Evolutionary conservation across 2,888 invertebrate genomes (phyloP), one percentile per base, ranked within the genome.

Genomic region (Ormyrus thymus): DNA sequence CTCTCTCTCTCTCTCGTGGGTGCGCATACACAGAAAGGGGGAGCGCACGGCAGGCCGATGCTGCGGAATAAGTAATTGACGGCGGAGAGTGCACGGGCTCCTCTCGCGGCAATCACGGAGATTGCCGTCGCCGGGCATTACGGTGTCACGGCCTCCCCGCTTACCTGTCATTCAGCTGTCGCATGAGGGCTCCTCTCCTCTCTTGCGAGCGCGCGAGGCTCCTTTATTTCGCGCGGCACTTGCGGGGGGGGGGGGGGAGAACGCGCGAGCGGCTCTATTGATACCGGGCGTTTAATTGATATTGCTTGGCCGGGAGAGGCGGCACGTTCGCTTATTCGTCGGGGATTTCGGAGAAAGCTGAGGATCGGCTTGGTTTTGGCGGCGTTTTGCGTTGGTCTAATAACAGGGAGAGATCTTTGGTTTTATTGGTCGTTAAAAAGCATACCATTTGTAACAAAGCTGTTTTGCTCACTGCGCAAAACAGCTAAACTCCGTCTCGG

Each of bases 161-260:
- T 83, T 83, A 85, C 85, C 86, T 87, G 88, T 87, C 88, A 88
- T 86, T 89, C 89, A 89, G 85, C 83, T 88, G 89, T 88, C 87
- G 84, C 83, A 82, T 79, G 70, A 79, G 55, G 66, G 15, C 73
- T 70, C 65, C 65, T 55, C 45, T 61, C 58, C 50, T 9, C 43
- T 29, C n/a, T n/a, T n/a, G n/a, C 29, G 29, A 29, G 3, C 29
- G 29, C 29, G 29, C 29, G 29, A 29, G 29, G 29, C 53, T 62
- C 58, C n/a, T 51, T 64, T 62, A n/a, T 55, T 7, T 6, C 29
- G 51, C 53, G 29, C 15, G 15, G 51, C 11, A n/a, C 48, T 29
- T 64, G 51, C 7, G 15, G 43, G 58, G 10, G 7, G 3, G 7
- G 43, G 7, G 56, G 13, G 61, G 45, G n/a, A 8, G 29, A 68